Base-by-base conservation (phyloP, 2,888 invertebrate species). In the Hirtodrosophila histrioides region DNA sequence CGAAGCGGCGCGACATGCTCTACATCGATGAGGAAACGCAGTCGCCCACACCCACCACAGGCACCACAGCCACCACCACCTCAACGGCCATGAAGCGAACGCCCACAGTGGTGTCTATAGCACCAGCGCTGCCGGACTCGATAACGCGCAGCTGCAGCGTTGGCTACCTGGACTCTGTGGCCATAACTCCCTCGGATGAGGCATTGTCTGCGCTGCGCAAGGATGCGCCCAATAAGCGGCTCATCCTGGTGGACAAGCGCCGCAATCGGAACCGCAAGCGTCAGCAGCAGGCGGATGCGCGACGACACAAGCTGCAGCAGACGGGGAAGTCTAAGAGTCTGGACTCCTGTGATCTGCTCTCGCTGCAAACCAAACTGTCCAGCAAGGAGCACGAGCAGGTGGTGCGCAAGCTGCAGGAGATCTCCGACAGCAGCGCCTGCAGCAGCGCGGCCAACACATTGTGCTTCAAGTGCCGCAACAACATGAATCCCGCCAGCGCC, bases 61-160 rank as follows among this genome's bases (percentile, higher is more conserved):
- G n/a, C 10, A 75, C 46, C 24, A 88, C 40, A 35, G 86, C 89
- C 8, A 76, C 72, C 7, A 48, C 46, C 46, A 71, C 71, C 29
- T 83, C 85, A 39, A 60, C 73, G 50, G 83, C 78, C 48, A 91
- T 91, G 89, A 91, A 91, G 39, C 90, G 94, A 46, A 93, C 94
- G 0, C 93, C 94, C 3, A 94, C 95, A 0, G 93, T 94, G 3
- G 93, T 94, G 31, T 94, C 95, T 0, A 94, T 95, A 63, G 94
- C 95, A 37, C 95, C 95, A 0, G 90, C 92, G 0, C 74, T 93
- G 10, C 92, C 93, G 0, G 95, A 95, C 82, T 94, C 95, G 0
- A 96, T 96, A 92, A 95, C 96, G 0, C 93, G 97, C 31, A 97
- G 97, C 89, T 97, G 97, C 90, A 97, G 97, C 91, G 97, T 97